Percentiles rank a stretch among this genome's conserved stretches.
These are phyloP conservation scores for Hepsetus odoe DNA, from an alignment of 2,113 vertebrate genomes.

Conservation along the genomic window DNA sequence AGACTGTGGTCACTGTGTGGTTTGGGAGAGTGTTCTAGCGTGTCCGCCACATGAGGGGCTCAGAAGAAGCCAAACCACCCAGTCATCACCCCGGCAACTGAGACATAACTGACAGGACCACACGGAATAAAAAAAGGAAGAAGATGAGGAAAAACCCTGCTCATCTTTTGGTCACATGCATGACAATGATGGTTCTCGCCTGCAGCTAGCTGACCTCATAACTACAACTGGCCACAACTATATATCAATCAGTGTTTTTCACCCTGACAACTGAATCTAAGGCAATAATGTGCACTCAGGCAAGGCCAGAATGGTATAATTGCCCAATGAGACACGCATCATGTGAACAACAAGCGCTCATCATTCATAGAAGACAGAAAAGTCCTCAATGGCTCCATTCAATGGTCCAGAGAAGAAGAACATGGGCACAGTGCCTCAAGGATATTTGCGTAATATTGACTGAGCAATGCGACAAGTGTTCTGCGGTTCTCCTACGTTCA, in stretches of 20 bases:
- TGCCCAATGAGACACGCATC: constrained; percentile 56
- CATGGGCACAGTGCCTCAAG: constrained; percentile 55
- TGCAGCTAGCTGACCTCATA: constrained; percentile 31
- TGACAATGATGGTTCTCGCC: constrained; percentile 31
- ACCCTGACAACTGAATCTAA: constrained; percentile 55
- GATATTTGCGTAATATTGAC: constrained; percentile 66
- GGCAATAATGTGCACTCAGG: constrained; percentile 49
- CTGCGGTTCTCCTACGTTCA: constrained; percentile 48
- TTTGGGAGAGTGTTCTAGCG: constrained; percentile 18
- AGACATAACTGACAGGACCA: constrained; percentile 37
- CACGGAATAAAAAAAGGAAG: constrained; percentile 8
- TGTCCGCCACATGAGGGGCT: constrained; percentile 23
- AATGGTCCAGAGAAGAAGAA: constrained; percentile 32
- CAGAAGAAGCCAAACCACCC: background rate
- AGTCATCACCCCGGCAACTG: constrained; percentile 24
- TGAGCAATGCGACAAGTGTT: constrained; percentile 63
- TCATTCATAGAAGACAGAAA: constrained; percentile 45
- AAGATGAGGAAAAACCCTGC: background rate
- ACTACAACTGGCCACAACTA: constrained; percentile 22
- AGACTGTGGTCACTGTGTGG: constrained; percentile 6
- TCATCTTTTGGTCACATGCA: constrained; percentile 22
- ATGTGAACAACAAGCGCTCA: constrained; percentile 46
- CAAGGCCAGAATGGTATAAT: constrained; percentile 47
- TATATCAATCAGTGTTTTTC: constrained; percentile 56
- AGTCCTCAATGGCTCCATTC: constrained; percentile 60